Base-by-base conservation (phyloP, 2,113 vertebrate genomes). In the Sarotherodon lohbergeri region DNA sequence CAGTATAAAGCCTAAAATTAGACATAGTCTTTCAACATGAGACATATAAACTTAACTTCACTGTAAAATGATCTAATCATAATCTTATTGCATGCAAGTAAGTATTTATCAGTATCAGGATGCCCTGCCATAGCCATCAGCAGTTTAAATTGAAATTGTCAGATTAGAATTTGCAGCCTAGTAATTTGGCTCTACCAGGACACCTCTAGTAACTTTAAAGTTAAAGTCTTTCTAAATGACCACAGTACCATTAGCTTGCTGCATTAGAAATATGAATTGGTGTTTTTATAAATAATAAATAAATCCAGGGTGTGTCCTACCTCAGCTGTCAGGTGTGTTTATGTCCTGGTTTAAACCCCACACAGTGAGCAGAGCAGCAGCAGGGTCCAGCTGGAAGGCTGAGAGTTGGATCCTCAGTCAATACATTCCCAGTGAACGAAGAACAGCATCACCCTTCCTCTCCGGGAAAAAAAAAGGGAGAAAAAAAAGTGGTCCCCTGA, bases 391-490 rank as follows among this genome's bases (percentile, higher is more conserved):
- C 91, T 93, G 83, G 89, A 89, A 85, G 87, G 87, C 83, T 92
- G 80, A 92, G 86, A 91, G 86, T 90, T 88, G 82, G 85, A 88
- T 86, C 80, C 86, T 94, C 86, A 89, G 84, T 94, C 87, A 91
- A 80, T 89, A 85, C 83, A 89, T 90, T 92, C 89, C 84, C 90
- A 93, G 87, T 87, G 92, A 94, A 57, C 27, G 48, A n/a, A 85
- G 83, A 90, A 89, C 78, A 92, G 92, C 91, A 93, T 93, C 93
- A 88, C 81, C 84, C 92, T 91, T 91, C 92, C 87, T 88, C 88
- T 55, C 59, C 43, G 84, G 48, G 8, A 36, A 83, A 81, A 82
- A 84, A 87, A 32, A 50, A 3, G 1, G 34, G 32, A 27, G n/a
- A 27, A 24, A 81, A 86, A 82, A 82, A 71, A 83, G 52, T 59